Conservation (phyloP, 1,140 invertebrate species). For the Asbolus verrucosus region DNA sequence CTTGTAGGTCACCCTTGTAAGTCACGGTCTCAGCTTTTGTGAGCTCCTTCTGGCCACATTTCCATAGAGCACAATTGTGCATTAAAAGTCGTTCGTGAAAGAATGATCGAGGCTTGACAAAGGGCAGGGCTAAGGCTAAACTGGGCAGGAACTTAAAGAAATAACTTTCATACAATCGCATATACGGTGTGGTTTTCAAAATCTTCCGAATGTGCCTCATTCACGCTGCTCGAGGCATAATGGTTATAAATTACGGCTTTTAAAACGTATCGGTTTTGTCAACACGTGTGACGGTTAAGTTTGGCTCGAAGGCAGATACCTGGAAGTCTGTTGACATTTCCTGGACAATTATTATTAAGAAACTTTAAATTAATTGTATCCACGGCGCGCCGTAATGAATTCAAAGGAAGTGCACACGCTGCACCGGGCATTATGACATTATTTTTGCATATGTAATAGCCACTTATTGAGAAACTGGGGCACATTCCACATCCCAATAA, state of each 20-base stretch:
- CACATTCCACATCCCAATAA: too few species aligned
- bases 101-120: slow-evolving; percentile 44
- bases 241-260: slow-evolving; percentile 46
- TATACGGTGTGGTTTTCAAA: slow-evolving; percentile 41
- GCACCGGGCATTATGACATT: background rate
- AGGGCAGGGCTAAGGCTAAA: slow-evolving; percentile 33
- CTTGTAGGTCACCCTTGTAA: slow-evolving; percentile 43
- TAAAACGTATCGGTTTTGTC: slow-evolving; percentile 42
- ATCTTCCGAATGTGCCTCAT: slow-evolving; percentile 21
- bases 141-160: slow-evolving; percentile 29
- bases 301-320: slow-evolving; percentile 21
- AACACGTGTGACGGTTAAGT: slow-evolving; percentile 39
- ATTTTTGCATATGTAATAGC: background rate
- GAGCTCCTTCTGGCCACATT: background rate
- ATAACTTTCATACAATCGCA: slow-evolving; percentile 5
- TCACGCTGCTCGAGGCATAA: background rate
- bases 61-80: background rate
- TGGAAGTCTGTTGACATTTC: slow-evolving; percentile 26
- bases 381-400: background rate
- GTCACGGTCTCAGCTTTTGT: slow-evolving; percentile 31
- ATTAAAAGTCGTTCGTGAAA: slow-evolving; percentile 17
- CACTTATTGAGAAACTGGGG: background rate
- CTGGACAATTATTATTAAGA: slow-evolving; percentile 25
- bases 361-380: slow-evolving; percentile 33
- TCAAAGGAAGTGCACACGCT: background rate